Conservation (phyloP, 1,140 invertebrate species). For the Papilio machaon region DNA sequence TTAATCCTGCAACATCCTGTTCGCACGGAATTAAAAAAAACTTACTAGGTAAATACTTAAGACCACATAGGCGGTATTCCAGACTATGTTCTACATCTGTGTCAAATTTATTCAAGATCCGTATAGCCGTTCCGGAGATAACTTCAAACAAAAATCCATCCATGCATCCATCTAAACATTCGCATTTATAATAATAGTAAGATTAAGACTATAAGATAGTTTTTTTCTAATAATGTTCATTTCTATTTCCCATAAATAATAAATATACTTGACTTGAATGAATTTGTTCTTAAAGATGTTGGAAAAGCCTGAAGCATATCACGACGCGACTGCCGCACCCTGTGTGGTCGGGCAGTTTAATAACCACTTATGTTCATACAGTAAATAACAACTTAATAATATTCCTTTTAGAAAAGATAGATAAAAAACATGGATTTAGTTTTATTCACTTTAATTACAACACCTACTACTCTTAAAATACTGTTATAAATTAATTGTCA, state of each 20-base stretch:
- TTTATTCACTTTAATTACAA: neutral
- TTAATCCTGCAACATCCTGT: too few relatives aligned
- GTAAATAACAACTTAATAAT: constrained; percentile 36
- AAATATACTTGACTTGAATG: constrained; percentile 5
- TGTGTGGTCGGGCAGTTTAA: constrained; percentile 69
- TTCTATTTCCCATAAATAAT: neutral
- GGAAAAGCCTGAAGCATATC: constrained; percentile 53
- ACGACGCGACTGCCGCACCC: constrained; percentile 55
- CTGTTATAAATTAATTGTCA: neutral
- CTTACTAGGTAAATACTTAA: too few relatives aligned
- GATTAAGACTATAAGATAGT: too few relatives aligned
- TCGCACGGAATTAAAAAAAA: too few relatives aligned
- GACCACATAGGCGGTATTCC: too few relatives aligned
- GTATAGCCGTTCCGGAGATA: too few relatives aligned
- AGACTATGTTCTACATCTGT: too few relatives aligned
- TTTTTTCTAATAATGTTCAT: too few relatives aligned
- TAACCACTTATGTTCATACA: constrained; percentile 55
- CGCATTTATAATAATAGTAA: too few relatives aligned
- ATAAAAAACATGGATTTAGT: neutral
- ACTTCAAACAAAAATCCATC: too few relatives aligned
- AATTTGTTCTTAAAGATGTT: constrained; percentile 53
- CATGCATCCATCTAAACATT: too few relatives aligned
- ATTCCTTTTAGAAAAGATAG: neutral
- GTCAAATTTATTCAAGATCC: too few relatives aligned
- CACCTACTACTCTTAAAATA: neutral